phyloP scores from a whole-genome alignment of 2,888 invertebrate species.

The Chrysolina haemoptera region DNA sequence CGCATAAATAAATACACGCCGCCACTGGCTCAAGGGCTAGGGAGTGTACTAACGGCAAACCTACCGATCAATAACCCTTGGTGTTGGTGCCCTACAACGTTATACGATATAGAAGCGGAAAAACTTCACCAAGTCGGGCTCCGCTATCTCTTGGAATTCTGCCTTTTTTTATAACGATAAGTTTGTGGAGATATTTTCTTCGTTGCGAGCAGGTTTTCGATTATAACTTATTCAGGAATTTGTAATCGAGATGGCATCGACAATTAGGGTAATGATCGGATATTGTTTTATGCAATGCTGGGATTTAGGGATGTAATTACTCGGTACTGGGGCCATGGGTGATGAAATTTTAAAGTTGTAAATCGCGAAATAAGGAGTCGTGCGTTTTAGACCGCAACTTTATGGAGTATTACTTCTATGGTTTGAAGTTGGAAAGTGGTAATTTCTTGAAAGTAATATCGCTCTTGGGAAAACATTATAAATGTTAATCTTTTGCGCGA shows the following conservation, averaged over 20 bases:
- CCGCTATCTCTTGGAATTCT: background rate
- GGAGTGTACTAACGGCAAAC: constrained; percentile 52
- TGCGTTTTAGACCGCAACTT: no score
- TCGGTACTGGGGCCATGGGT: background rate
- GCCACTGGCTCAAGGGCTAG: constrained; percentile 21
- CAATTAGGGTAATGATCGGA: background rate
- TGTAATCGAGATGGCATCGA: background rate
- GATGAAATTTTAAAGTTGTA: background rate
- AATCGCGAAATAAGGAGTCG: background rate
- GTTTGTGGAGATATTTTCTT: background rate
- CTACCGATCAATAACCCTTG: constrained; percentile 56
- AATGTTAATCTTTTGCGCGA: no score
- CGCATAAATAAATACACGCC: background rate
- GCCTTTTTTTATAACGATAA: constrained; percentile 6
- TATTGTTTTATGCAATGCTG: background rate
- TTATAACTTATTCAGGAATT: constrained; percentile 10
- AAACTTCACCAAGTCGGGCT: constrained; percentile 4
- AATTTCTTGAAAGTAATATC: no score
- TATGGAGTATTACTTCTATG: no score
- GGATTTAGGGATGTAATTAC: background rate
- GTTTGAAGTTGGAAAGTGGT: no score
- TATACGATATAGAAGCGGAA: constrained; percentile 20
- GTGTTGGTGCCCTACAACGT: constrained; percentile 50
- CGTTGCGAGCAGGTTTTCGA: background rate
- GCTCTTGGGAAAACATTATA: no score